A percentile compares a stretch with the other conserved stretches of the same genome.
Evolutionary conservation across 2,888 invertebrate species (phyloP).

Genomic region (Xanthorhoe spadicearia): DNA sequence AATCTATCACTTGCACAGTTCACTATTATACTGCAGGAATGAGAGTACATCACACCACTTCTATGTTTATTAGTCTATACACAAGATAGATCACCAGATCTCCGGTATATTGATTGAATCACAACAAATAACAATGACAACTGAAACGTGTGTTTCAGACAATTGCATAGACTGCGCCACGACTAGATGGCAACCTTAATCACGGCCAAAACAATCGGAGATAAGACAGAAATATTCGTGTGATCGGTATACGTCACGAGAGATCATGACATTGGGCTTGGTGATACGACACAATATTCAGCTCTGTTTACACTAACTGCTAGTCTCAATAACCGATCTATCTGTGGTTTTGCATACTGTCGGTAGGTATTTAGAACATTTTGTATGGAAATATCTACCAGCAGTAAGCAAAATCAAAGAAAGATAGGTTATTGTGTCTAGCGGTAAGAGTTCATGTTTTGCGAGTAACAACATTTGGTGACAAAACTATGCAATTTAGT

Average conservation of each 20-base stretch:
- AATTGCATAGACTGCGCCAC: constrained; percentile 5
- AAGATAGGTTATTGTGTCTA: too few relatives aligned
- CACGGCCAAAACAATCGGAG: constrained; percentile 39
- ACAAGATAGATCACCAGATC: background rate
- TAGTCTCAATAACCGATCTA: too few relatives aligned
- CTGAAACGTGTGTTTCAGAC: constrained; percentile 8
- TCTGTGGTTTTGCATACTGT: too few relatives aligned
- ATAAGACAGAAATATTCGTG: constrained; percentile 39
- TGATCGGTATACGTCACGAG: constrained; percentile 34
- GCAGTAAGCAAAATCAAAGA: too few relatives aligned
- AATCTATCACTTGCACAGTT: constrained; percentile 20
- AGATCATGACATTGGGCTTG: constrained; percentile 44
- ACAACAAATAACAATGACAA: background rate
- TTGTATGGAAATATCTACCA: too few relatives aligned
- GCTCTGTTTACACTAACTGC: constrained; percentile 31
- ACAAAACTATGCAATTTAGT: too few relatives aligned
- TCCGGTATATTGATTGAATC: background rate
- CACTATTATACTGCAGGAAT: constrained; percentile 29
- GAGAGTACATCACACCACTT: constrained; percentile 27
- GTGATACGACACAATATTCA: constrained; percentile 26
- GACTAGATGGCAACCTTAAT: constrained; percentile 19
- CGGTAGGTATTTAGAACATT: too few relatives aligned
- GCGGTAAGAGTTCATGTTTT: too few relatives aligned
- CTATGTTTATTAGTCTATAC: background rate
- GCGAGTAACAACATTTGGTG: too few relatives aligned